A percentile compares a stretch with the other conserved stretches of the same genome.
phyloP scores from a whole-genome alignment of 2,888 invertebrate genomes.

The Zelleria hepariella region DNA sequence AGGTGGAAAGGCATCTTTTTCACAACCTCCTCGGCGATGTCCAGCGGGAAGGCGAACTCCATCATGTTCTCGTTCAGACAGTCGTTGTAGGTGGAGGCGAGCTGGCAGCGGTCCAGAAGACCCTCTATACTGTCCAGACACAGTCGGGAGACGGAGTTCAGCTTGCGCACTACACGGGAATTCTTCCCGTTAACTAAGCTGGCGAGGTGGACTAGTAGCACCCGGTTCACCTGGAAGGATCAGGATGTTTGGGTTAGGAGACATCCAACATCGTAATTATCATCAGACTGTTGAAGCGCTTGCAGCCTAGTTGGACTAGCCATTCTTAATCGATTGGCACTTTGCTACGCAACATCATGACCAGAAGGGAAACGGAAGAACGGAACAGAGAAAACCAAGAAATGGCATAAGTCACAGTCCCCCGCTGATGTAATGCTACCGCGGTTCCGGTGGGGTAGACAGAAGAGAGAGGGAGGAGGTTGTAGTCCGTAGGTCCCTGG shows the following conservation, averaged over 20 bases:
- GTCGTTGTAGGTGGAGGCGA: conserved; percentile 61
- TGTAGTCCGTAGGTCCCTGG: too few relatives aligned
- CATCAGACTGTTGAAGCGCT: too few relatives aligned
- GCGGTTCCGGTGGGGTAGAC: too few relatives aligned
- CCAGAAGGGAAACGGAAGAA: not conserved
- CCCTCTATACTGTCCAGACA: conserved; percentile 60
- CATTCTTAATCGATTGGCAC: too few relatives aligned
- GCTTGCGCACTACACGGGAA: conserved; percentile 55
- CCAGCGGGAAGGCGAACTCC: conserved; percentile 58
- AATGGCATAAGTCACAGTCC: too few relatives aligned
- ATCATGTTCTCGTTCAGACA: conserved; percentile 62
- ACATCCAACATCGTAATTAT: not conserved
- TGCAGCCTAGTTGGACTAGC: too few relatives aligned
- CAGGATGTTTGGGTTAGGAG: not conserved
- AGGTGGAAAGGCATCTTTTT: conserved; percentile 64
- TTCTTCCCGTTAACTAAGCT: conserved; percentile 58
- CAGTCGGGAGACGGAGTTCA: conserved; percentile 50
- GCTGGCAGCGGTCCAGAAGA: conserved; percentile 54
- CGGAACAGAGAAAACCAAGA: too few relatives aligned
- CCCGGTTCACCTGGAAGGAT: conserved; percentile 50
- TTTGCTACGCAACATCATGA: too few relatives aligned
- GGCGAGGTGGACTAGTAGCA: conserved; percentile 51
- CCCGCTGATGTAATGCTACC: too few relatives aligned
- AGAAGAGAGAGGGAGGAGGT: too few relatives aligned
- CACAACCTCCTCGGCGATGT: conserved; percentile 59